phyloP scores from a whole-genome alignment of 2,888 invertebrate species.

The Drosophila prolongata region DNA sequence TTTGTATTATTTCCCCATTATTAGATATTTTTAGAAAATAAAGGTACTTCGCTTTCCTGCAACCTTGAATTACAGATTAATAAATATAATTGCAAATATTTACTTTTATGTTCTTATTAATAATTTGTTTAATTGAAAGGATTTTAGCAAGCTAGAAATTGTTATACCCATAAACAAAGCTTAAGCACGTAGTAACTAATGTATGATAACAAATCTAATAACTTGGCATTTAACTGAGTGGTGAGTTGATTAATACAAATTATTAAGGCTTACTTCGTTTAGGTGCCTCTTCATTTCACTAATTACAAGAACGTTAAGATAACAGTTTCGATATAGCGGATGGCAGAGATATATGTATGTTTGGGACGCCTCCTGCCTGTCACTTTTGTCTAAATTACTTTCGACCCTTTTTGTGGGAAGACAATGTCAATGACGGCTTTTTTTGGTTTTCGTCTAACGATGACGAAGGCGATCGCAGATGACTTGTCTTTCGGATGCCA shows the following conservation, averaged over 20 bases:
- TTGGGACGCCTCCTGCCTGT: not conserved
- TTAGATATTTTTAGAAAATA: not conserved
- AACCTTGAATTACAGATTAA: too few species aligned
- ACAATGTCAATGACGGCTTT: constrained; percentile 23
- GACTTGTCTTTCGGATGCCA: constrained; percentile 16
- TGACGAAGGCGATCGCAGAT: constrained; percentile 8
- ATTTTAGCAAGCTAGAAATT: too few species aligned
- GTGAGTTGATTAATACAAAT: too few species aligned
- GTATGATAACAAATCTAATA: too few species aligned
- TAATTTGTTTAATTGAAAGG: too few species aligned
- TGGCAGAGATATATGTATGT: not conserved
- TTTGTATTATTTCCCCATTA: not conserved
- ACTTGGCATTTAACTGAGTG: too few species aligned
- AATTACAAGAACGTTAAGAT: not conserved
- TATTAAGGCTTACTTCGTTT: too few species aligned
- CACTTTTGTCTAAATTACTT: constrained; percentile 1
- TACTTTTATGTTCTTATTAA: too few species aligned
- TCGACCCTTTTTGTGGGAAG: constrained; percentile 4
- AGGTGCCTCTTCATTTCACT: not conserved
- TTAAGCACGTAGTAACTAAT: too few species aligned
- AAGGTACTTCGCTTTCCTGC: too few species aligned
- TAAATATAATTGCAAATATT: too few species aligned
- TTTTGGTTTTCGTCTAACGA: constrained; percentile 1
- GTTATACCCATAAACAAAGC: too few species aligned
- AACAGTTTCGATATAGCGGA: not conserved